These are phyloP conservation scores for Pangasius larnaudii DNA, from an alignment of 2,797 vertebrate species.

Conservation along the genomic window DNA sequence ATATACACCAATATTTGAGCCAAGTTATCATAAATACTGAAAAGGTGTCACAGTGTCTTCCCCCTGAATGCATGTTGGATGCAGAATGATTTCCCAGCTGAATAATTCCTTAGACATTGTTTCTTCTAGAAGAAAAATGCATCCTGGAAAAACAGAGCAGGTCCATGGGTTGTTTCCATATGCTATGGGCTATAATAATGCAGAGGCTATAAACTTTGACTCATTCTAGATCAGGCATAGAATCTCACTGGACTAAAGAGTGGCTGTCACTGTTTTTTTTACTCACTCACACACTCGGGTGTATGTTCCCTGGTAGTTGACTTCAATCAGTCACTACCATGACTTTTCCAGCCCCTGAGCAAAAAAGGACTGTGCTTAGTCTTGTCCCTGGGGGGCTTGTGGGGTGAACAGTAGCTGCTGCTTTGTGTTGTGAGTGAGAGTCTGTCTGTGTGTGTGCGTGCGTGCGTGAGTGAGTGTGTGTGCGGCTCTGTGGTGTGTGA, in stretches of 20 bases:
- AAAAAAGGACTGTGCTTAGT: slow-evolving; percentile 35
- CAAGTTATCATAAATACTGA: slow-evolving; percentile 33
- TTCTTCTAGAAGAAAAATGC: neutral
- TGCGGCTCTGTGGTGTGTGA: neutral
- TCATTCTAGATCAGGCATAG: neutral
- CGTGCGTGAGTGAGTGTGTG: neutral
- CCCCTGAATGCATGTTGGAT: slow-evolving; percentile 5
- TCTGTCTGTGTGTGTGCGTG: neutral
- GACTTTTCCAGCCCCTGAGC: slow-evolving; percentile 39
- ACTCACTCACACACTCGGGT: slow-evolving; percentile 6
- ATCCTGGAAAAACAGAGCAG: neutral
- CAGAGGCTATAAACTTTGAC: neutral
- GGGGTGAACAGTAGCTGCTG: neutral
- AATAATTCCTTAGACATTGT: slow-evolving; percentile 16
- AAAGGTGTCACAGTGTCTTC: slow-evolving; percentile 17
- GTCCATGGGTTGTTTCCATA: neutral
- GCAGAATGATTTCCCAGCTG: slow-evolving; percentile 22
- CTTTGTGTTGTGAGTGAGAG: neutral
- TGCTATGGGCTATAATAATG: neutral
- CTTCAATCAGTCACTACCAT: slow-evolving; percentile 50
- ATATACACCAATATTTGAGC: slow-evolving; percentile 31
- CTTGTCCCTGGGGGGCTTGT: slow-evolving; percentile 22
- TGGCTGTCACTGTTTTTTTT: neutral
- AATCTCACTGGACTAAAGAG: slow-evolving; percentile 1
- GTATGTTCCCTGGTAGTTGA: slow-evolving; percentile 48